Evolutionary conservation across 2,888 invertebrate species (phyloP).

Genomic region (Tyria jacobaeae): DNA sequence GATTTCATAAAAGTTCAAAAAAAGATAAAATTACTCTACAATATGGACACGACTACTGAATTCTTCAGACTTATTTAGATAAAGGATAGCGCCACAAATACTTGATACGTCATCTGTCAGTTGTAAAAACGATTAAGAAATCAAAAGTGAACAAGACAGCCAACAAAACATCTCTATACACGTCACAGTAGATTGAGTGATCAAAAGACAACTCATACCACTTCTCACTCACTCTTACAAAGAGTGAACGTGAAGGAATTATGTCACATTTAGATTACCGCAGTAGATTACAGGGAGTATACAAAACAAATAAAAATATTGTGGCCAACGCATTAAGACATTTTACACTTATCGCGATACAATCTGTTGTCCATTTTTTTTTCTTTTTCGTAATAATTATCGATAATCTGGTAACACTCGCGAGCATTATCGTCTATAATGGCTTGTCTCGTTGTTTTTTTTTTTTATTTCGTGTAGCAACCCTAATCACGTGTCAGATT

Average conservation of each 20-base stretch:
- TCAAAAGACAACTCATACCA: conserved; percentile 70
- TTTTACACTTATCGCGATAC: conserved; percentile 76
- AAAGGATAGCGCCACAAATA: conserved; percentile 45
- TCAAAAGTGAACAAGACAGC: conserved; percentile 64
- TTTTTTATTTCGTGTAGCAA: conserved; percentile 72
- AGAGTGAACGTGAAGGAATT: conserved; percentile 58
- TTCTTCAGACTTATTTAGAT: conserved; percentile 17
- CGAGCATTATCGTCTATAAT: conserved; percentile 70
- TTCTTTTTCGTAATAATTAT: conserved; percentile 83
- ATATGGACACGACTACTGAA: conserved; percentile 32
- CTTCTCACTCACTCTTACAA: conserved; percentile 57
- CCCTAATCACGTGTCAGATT: conserved; percentile 86
- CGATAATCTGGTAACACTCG: conserved; percentile 85
- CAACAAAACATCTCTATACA: conserved; percentile 64
- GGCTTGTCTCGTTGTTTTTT: conserved; percentile 77
- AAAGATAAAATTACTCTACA: conserved; percentile 17
- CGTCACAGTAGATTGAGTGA: conserved; percentile 71
- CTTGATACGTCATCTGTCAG: conserved; percentile 68
- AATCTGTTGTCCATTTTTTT: conserved; percentile 62
- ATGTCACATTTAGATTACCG: conserved; percentile 73
- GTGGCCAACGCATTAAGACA: conserved; percentile 82
- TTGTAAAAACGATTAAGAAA: conserved; percentile 71
- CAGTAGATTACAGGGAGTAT: conserved; percentile 64
- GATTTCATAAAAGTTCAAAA: too few relatives aligned
- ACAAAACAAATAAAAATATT: conserved; percentile 85